Evolutionary conservation across 2,113 vertebrate genomes (phyloP), one percentile per base, ranked within the genome.

Genomic region (Tupaia chinensis): DNA sequence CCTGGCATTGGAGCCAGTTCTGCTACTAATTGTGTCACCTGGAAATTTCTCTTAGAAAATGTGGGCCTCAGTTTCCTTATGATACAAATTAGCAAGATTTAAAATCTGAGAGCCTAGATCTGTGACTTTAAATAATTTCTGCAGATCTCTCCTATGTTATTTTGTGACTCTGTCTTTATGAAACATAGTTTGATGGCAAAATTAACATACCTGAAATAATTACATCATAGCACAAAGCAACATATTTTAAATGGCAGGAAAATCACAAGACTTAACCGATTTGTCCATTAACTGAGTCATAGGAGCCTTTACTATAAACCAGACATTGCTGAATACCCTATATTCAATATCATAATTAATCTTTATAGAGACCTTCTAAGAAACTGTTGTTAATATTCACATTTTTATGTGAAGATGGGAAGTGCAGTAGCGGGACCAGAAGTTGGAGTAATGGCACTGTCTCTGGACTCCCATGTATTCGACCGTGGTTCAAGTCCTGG

Each of bases 111-210:
- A 29, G 9, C 11, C 17, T 69, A 69, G 27, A 89, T 91, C 74
- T 68, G 13, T 83, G 27, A 80, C 60, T 63, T 86, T 87, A 82
- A 94, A 60, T 91, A 10, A 92, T 77, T 44, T 90, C 53, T 34
- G 77, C 2, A 72, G n/a, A 17, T 61, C 22, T 81, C 61, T 9
- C 7, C 4, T 19, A 70, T n/a, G 16, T 15, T 12, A 32, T 16
- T 89, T 66, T 77, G 81, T 89, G 58, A 89, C 44, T 86, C 65
- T 90, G 53, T 19, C 15, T 87, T 72, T 82, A 77, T 74, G 22
- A 95, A 87, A 58, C 15, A 94, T 9, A 74, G 65, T 70, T 63
- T 85, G 20, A 54, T 93, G 27, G 60, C 15, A 83, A 53, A 54
- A 79, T 84, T 60, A 58, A 74, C 56, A 9, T 29, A 32, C 23